Percentiles rank a stretch among this genome's conserved stretches.
Conservation (phyloP, 2,888 invertebrate genomes). For the Sepioteuthis lessoniana region DNA sequence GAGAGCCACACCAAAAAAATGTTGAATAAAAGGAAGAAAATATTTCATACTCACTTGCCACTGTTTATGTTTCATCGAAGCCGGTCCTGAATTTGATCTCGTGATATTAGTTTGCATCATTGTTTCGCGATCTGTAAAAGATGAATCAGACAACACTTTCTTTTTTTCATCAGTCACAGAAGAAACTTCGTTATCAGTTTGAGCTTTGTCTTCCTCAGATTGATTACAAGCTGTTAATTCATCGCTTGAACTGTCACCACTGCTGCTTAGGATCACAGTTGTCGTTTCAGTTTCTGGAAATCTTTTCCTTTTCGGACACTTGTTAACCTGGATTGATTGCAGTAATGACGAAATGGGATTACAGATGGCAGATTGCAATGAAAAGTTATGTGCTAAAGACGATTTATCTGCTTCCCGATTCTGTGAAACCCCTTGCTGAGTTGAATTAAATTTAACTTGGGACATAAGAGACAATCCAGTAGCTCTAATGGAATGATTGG, state of each 20-base stretch:
- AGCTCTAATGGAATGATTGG: conserved; percentile 25
- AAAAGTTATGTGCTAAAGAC: background rate
- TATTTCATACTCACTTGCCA: background rate
- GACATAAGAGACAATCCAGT: conserved; percentile 24
- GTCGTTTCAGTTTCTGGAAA: background rate
- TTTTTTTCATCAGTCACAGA: background rate
- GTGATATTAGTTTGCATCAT: background rate
- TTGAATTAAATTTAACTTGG: background rate
- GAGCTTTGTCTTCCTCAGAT: background rate
- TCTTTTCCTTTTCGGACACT: background rate
- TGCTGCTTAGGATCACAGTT: background rate
- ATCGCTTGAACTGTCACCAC: background rate
- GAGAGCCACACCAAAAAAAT: too few species aligned
- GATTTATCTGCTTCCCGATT: background rate
- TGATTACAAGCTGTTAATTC: background rate
- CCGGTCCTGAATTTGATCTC: too few species aligned
- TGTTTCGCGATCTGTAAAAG: background rate
- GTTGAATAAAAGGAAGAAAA: background rate
- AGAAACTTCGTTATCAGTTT: background rate
- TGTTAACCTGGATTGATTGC: background rate
- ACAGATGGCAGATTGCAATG: background rate
- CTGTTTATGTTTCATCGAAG: background rate
- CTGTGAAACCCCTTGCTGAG: background rate
- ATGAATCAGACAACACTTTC: background rate
- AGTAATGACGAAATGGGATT: background rate